A percentile compares a stretch with the other conserved stretches of the same genome.
Conservation (phyloP, 2,888 invertebrate genomes). For the Brachynemurus nebulosus region DNA sequence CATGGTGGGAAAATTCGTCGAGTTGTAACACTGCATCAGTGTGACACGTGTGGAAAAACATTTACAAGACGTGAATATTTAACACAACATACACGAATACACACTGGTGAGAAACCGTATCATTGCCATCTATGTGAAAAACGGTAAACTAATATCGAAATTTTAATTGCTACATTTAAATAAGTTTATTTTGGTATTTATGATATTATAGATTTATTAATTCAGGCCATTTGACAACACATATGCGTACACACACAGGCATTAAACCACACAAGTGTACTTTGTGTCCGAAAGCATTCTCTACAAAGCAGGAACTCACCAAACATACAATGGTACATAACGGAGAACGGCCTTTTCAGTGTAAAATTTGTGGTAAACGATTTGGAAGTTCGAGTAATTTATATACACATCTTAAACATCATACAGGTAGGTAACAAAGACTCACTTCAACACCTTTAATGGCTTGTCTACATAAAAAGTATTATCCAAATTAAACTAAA, state of each 20-base stretch:
- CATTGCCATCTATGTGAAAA: constrained; percentile 25
- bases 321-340: constrained; percentile 27
- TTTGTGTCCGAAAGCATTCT: constrained; percentile 24
- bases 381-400: constrained; percentile 25
- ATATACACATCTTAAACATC: constrained; percentile 24
- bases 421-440: too few relatives aligned
- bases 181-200: background rate
- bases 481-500: too few relatives aligned
- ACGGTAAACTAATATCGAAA: constrained; percentile 12
- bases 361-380: constrained; percentile 23
- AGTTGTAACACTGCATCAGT: too few relatives aligned
- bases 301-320: constrained; percentile 23
- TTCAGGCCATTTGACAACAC: constrained; percentile 25
- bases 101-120: constrained; percentile 26
- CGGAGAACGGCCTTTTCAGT: constrained; percentile 24
- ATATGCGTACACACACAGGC: constrained; percentile 25
- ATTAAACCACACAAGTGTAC: constrained; percentile 22
- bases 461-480: too few relatives aligned
- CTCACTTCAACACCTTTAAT: too few relatives aligned
- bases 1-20: constrained; percentile 22
- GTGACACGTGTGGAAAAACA: constrained; percentile 29
- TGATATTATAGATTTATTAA: constrained; percentile 19
- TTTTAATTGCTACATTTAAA: background rate
- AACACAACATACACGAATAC: constrained; percentile 25
- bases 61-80: constrained; percentile 27